Evolutionary conservation across 2,797 vertebrate genomes (phyloP).

Genomic region (Tiaroga cobitis): DNA sequence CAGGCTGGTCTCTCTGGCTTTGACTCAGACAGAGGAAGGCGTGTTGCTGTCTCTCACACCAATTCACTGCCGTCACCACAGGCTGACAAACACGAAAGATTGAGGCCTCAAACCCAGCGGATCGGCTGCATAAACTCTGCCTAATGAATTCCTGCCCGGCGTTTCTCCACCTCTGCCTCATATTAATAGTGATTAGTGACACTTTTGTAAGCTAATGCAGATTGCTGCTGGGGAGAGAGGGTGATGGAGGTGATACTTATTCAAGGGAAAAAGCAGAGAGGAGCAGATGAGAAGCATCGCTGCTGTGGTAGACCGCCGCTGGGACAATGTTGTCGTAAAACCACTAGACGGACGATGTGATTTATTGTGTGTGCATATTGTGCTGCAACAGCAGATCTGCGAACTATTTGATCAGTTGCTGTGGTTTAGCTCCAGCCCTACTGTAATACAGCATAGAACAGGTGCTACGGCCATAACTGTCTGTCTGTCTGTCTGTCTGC

Average conservation of each 20-base stretch:
- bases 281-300: slow-evolving; percentile 19
- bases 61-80: slow-evolving; percentile 39
- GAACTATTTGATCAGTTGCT: slow-evolving; percentile 60
- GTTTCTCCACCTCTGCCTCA: slow-evolving; percentile 49
- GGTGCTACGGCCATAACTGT: neutral
- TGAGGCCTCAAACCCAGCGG: slow-evolving; percentile 23
- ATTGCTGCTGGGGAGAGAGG: slow-evolving; percentile 25
- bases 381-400: slow-evolving; percentile 64
- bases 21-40: slow-evolving; percentile 7
- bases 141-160: slow-evolving; percentile 50
- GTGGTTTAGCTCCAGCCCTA: slow-evolving; percentile 11
- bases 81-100: slow-evolving; percentile 46
- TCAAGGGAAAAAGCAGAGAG: slow-evolving; percentile 1
- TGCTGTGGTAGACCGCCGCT: slow-evolving; percentile 16
- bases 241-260: slow-evolving; percentile 34
- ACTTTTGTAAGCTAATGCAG: slow-evolving; percentile 37
- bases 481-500: too few relatives aligned
- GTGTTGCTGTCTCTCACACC: slow-evolving; percentile 30
- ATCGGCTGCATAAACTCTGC: slow-evolving; percentile 39
- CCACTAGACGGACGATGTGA: slow-evolving; percentile 40
- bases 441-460: slow-evolving; percentile 13
- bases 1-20: slow-evolving; percentile 18
- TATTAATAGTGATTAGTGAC: slow-evolving; percentile 55
- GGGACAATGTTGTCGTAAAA: slow-evolving; percentile 37
- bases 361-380: slow-evolving; percentile 66